Conservation (phyloP, 2,888 invertebrate species). For the Eucriotettix oculatus region DNA sequence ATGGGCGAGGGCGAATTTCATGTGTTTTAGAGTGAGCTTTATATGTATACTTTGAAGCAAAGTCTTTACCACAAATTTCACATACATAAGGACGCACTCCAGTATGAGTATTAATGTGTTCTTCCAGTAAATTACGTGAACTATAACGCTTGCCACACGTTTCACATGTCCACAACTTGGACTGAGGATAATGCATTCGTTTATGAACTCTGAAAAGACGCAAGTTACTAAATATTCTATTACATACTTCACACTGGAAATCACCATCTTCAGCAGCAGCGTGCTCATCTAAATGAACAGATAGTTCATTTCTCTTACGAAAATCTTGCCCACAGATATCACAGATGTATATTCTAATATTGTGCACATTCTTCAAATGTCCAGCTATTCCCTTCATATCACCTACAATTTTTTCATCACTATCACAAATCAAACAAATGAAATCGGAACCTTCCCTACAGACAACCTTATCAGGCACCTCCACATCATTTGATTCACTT, state of each 20-base stretch:
- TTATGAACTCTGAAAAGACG: constrained; percentile 43
- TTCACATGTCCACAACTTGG: constrained; percentile 44
- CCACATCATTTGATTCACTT: constrained; percentile 16
- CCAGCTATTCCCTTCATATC: constrained; percentile 41
- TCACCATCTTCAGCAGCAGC: constrained; percentile 43
- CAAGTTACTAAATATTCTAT: constrained; percentile 40
- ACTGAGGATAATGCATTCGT: constrained; percentile 42
- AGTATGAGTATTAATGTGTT: constrained; percentile 54
- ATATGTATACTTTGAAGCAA: constrained; percentile 63
- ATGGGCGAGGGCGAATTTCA: constrained; percentile 47
- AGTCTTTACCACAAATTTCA: constrained; percentile 47
- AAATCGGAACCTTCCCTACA: constrained; percentile 11
- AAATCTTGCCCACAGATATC: constrained; percentile 50
- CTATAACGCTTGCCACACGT: constrained; percentile 50
- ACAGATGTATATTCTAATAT: constrained; percentile 49
- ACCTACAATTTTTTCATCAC: constrained; percentile 25
- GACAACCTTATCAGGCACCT: constrained; percentile 18
- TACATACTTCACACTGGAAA: constrained; percentile 45
- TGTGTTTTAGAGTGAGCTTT: constrained; percentile 64
- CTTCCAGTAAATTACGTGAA: constrained; percentile 49
- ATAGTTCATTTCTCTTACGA: constrained; percentile 42
- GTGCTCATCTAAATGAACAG: constrained; percentile 43
- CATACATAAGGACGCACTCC: constrained; percentile 52
- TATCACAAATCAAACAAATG: constrained; percentile 26
- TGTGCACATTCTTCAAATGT: constrained; percentile 44